Percentiles rank a stretch among this genome's conserved stretches.
Evolutionary conservation across 2,797 vertebrate genomes (phyloP).

Genomic region (Pampus argenteus): DNA sequence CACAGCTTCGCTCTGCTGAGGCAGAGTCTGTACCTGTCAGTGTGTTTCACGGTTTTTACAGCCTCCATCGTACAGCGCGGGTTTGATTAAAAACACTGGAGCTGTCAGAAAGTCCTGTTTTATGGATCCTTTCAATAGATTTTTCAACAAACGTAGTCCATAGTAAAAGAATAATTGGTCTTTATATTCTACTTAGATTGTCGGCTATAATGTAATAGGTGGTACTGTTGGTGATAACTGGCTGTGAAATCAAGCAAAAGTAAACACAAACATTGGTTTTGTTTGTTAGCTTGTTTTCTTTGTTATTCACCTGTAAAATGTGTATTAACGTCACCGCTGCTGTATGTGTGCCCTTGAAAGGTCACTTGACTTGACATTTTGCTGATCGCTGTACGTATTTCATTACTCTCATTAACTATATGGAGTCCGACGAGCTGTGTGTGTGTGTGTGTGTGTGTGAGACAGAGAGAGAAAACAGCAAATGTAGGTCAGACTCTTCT

Average conservation of each 20-base stretch:
- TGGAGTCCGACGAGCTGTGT: conserved; percentile 9
- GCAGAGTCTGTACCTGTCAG: background rate
- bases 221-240: background rate
- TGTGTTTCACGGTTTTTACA: background rate
- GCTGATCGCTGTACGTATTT: conserved; percentile 30
- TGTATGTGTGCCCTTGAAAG: conserved; percentile 48
- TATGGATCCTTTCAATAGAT: conserved; percentile 6
- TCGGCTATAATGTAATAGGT: background rate
- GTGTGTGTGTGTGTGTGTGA: background rate
- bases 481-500: conserved; percentile 69
- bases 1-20: background rate
- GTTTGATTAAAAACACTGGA: conserved; percentile 3
- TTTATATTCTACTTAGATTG: background rate
- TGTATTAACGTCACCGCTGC: conserved; percentile 21
- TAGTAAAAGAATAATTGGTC: conserved; percentile 8
- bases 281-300: background rate
- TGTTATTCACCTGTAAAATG: background rate
- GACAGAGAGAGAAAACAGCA: background rate
- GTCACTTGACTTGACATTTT: conserved; percentile 43
- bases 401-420: conserved; percentile 38
- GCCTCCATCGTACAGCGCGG: background rate
- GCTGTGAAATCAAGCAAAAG: conserved; percentile 1
- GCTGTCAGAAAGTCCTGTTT: conserved; percentile 2
- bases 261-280: conserved; percentile 13
- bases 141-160: conserved; percentile 3